These are phyloP conservation scores for Oeneis ivallda DNA, from an alignment of 2,888 invertebrate genomes.

Conservation along the genomic window DNA sequence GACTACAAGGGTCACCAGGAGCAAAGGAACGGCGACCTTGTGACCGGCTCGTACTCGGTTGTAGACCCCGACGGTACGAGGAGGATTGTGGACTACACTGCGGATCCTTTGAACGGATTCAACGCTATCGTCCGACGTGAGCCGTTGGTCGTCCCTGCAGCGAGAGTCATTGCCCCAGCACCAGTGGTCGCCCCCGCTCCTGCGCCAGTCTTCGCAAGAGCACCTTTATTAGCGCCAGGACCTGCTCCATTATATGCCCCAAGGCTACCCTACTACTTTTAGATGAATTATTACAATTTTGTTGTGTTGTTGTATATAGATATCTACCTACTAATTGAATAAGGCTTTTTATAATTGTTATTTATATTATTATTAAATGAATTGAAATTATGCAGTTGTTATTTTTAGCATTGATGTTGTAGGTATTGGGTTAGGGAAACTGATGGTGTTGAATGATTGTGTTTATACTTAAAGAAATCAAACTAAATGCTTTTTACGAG, in stretches of 20 bases:
- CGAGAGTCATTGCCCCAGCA: constrained; percentile 53
- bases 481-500: too few species aligned
- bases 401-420: background rate
- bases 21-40: constrained; percentile 79
- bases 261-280: constrained; percentile 67
- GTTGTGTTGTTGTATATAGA: constrained; percentile 60
- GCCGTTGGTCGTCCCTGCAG: constrained; percentile 62
- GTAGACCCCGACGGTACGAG: constrained; percentile 81
- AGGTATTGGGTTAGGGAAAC: background rate
- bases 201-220: constrained; percentile 48
- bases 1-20: constrained; percentile 83
- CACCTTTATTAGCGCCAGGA: constrained; percentile 46
- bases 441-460: background rate
- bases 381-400: constrained; percentile 41
- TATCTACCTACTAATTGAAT: constrained; percentile 43
- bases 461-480: too few species aligned
- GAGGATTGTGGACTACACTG: constrained; percentile 80
- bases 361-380: constrained; percentile 65
- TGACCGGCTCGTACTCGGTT: constrained; percentile 80
- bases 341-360: constrained; percentile 64
- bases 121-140: constrained; percentile 81
- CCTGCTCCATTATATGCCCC: constrained; percentile 50
- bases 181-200: constrained; percentile 54
- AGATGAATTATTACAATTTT: constrained; percentile 78
- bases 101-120: constrained; percentile 80